Evolutionary conservation across 2,888 invertebrate genomes (phyloP).

Genomic region (Leucophora obtusa): DNA sequence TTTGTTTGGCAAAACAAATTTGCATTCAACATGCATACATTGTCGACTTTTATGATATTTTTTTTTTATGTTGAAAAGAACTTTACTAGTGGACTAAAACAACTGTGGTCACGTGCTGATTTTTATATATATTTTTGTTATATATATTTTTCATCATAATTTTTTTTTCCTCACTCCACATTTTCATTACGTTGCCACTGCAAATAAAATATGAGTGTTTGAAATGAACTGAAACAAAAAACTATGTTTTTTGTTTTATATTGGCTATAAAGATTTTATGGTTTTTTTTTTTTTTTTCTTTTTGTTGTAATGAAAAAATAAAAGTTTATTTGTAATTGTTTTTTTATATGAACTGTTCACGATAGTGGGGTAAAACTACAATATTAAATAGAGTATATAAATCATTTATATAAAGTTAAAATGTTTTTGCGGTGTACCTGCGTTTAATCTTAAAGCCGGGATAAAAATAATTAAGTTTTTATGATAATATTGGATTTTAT

Average conservation of each 20-base stretch:
- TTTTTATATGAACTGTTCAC: neutral
- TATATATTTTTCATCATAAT: conserved; percentile 24
- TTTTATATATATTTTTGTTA: conserved; percentile 25
- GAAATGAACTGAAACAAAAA: neutral
- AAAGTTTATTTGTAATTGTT: conserved; percentile 8
- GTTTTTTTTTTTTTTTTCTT: neutral
- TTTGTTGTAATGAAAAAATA: neutral
- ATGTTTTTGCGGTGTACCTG: neutral
- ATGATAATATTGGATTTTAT: neutral
- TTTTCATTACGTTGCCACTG: neutral
- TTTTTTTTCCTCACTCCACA: neutral
- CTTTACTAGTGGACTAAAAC: neutral
- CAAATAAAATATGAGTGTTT: neutral
- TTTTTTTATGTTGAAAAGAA: conserved; percentile 1
- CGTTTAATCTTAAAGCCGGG: neutral
- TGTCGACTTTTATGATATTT: neutral
- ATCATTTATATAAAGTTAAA: neutral
- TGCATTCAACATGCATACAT: neutral
- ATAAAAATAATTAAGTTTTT: neutral
- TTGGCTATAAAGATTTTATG: conserved; percentile 34
- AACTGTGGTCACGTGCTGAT: conserved; percentile 36
- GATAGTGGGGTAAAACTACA: neutral
- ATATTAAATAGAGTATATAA: neutral
- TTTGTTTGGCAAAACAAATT: neutral
- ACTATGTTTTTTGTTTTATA: conserved; percentile 12